Evolutionary conservation across 2,797 vertebrate species (phyloP).

Genomic region (Acanthis flammea): DNA sequence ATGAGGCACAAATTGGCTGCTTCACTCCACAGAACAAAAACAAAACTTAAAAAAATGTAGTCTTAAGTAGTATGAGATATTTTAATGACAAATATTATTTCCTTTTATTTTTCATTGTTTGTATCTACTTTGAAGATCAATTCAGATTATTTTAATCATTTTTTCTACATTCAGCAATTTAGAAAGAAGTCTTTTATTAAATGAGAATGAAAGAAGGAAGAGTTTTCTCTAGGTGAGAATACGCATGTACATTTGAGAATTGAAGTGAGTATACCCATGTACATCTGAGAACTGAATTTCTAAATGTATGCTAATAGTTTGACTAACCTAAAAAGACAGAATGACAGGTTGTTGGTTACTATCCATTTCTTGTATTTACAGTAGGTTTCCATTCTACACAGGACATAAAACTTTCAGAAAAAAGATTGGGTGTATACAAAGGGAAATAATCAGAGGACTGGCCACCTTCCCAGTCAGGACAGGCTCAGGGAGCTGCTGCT

Average conservation of each 20-base stretch:
- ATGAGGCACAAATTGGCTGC: not conserved
- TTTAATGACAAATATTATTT: not conserved
- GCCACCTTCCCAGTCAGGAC: fast-evolving
- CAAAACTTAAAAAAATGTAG: not conserved
- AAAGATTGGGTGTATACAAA: not conserved
- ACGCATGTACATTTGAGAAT: not conserved
- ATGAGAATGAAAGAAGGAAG: not conserved
- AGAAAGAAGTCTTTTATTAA: not conserved
- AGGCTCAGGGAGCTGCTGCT: fast-evolving
- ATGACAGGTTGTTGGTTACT: not conserved
- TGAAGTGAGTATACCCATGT: not conserved
- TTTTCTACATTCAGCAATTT: not conserved
- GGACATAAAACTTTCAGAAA: not conserved
- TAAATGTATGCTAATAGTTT: not conserved
- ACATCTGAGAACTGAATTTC: not conserved
- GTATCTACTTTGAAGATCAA: not conserved
- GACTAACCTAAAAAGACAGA: not conserved
- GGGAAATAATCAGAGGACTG: fast-evolving
- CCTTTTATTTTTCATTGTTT: not conserved
- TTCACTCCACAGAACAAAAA: not conserved
- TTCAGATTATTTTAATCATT: not conserved
- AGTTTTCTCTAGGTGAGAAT: not conserved
- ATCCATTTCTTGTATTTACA: fast-evolving
- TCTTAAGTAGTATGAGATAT: not conserved
- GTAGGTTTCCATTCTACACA: not conserved